Base-by-base conservation (phyloP, 2,888 invertebrate genomes). In the Homarus gammarus region DNA sequence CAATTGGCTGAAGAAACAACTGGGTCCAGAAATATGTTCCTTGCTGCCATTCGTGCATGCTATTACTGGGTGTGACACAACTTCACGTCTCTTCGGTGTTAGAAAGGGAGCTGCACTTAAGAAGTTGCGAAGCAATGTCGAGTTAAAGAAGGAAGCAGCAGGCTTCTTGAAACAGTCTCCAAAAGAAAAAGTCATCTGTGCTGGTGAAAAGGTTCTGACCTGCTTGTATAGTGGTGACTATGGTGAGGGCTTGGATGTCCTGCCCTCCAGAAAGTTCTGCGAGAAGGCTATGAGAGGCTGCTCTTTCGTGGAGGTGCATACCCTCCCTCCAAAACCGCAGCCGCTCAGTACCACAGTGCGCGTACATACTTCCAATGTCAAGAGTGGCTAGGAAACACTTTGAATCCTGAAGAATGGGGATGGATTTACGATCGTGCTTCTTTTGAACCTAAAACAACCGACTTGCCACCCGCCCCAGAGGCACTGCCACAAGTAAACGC, bases 31-130 rank as follows among this genome's bases (percentile, higher is more conserved):
- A 36, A 56, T 51, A 36, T 61, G 56, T 1, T 49, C 49, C 49
- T 49, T 49, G 1, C 49, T 73, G 73, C 73, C 33, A 31, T 73
- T 79, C 33, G 56, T 56, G 40, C 77, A 27, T 36, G 51, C 79
- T 12, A 79, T 79, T 73, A 68, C 68, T 82, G 79, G 82, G 5
- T 82, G 82, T 49, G 82, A 82, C 31, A 82, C 82, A 82, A 82
- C 64, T 40, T 68, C 38, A 40, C 64, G 68, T 64, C 31, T 40
- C n/a, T 82, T 64, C 68, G 64, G 27, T 38, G 64, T 82, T 40
- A 56, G 81, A 61, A 81, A 81, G 51, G 56, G 5, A 40, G 22
- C 38, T 27, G 36, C 56, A 51, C 81, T 81, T 81, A 1, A 27
- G 82, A 68, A 82, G 38, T 18, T 68, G 33, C 18, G 33, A 82